These are phyloP conservation scores for Neodontobutis hainanensis DNA, from an alignment of 2,113 vertebrate genomes.

Conservation along the genomic window DNA sequence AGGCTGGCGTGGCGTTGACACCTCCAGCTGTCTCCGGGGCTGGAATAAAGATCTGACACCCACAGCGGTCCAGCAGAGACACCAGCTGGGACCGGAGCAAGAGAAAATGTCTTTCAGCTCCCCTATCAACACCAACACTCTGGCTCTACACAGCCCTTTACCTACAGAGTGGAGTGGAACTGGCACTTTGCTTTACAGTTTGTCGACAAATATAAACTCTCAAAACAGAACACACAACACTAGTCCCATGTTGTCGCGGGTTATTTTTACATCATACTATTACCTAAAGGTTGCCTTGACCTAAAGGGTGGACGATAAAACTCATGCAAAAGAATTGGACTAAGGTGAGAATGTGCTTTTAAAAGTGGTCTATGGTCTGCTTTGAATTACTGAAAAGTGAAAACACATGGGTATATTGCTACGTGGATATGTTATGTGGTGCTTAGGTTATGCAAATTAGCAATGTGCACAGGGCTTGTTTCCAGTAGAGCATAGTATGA, in stretches of 20 bases:
- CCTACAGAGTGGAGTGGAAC: not conserved
- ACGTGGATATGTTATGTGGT: too few relatives aligned
- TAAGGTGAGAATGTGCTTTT: too few relatives aligned
- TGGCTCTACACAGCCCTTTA: conserved; percentile 2
- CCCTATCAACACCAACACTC: conserved; percentile 5
- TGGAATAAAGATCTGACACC: conserved; percentile 78
- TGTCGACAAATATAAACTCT: conserved; percentile 1
- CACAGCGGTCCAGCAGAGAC: conserved; percentile 61
- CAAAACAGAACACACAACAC: not conserved
- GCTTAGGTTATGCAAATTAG: too few relatives aligned
- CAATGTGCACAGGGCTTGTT: too few relatives aligned
- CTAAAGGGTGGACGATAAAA: not conserved
- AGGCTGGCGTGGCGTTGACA: conserved; percentile 74
- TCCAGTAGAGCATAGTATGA: too few relatives aligned
- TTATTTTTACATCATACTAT: not conserved
- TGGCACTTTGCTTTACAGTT: not conserved
- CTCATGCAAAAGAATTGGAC: not conserved
- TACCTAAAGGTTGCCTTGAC: not conserved
- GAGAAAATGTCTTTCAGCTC: conserved; percentile 49
- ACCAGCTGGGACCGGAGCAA: conserved; percentile 76
- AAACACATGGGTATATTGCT: too few relatives aligned
- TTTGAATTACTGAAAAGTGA: too few relatives aligned
- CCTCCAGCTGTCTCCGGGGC: conserved; percentile 80
- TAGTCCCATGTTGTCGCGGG: not conserved
- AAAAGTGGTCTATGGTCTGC: not conserved